Percentiles rank a stretch among this genome's conserved stretches.
These are phyloP conservation scores for Coelopa pilipes DNA, from an alignment of 2,888 invertebrate species.

Conservation along the genomic window DNA sequence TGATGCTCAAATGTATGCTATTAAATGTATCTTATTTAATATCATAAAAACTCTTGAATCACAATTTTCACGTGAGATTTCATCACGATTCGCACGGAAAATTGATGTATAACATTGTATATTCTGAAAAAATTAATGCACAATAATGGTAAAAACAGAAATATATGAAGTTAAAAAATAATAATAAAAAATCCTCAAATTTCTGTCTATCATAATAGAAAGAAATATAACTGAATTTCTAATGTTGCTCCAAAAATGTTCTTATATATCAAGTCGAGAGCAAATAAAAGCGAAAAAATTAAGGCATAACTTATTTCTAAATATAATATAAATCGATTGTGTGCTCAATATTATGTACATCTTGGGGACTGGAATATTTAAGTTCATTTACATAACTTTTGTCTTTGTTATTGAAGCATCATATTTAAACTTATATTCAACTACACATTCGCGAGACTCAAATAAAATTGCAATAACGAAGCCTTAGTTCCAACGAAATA, in stretches of 20 bases:
- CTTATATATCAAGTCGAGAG: too few relatives aligned
- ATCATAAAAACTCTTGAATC: too few relatives aligned
- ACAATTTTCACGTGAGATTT: not conserved
- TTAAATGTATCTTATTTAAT: too few relatives aligned
- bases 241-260: not conserved
- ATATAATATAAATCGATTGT: constrained; percentile 1
- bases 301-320: too few relatives aligned
- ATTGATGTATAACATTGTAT: not conserved
- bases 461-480: not conserved
- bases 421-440: not conserved
- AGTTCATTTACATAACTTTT: constrained; percentile 5
- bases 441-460: not conserved
- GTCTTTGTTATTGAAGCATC: not conserved
- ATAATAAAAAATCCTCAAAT: not conserved
- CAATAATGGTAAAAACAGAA: constrained; percentile 1
- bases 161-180: not conserved
- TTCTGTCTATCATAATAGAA: not conserved
- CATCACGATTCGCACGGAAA: not conserved
- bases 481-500: not conserved
- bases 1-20: not conserved
- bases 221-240: not conserved
- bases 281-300: too few relatives aligned
- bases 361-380: constrained; percentile 9
- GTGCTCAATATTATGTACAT: constrained; percentile 10
- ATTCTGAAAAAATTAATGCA: constrained; percentile 1